Conservation (phyloP, 2,797 vertebrate species). For the Epinephelus coioides region DNA sequence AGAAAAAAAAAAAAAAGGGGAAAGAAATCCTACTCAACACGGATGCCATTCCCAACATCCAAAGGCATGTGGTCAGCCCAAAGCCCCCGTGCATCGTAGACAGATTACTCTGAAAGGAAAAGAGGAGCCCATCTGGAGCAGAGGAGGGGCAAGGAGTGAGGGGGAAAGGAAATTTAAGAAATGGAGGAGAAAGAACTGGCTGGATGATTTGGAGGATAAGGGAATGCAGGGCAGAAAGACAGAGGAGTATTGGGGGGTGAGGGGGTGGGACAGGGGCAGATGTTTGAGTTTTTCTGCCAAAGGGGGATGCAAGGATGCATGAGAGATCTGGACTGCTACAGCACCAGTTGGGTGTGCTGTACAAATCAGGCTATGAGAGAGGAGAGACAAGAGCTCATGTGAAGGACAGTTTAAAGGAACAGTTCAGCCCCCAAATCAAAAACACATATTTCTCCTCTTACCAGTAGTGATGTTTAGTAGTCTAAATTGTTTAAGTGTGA, state of each 20-base stretch:
- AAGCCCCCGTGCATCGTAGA: conserved; percentile 61
- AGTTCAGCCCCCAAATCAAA: too few species aligned
- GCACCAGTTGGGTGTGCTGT: conserved; percentile 13
- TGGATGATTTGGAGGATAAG: conserved; percentile 48
- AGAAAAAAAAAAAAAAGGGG: conserved; percentile 19
- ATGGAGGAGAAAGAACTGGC: conserved; percentile 59
- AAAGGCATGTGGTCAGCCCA: conserved; percentile 69
- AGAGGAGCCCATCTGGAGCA: conserved; percentile 68
- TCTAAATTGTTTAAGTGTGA: too few species aligned
- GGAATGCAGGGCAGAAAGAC: conserved; percentile 36
- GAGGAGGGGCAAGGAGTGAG: conserved; percentile 35
- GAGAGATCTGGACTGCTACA: conserved; percentile 20
- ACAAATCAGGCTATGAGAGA: conserved; percentile 39
- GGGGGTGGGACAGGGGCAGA: conserved; percentile 27
- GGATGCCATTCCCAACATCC: conserved; percentile 61
- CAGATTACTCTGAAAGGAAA: conserved; percentile 54
- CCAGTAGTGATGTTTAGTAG: too few species aligned
- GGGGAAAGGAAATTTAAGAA: conserved; percentile 49
- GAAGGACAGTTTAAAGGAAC: conserved; percentile 6
- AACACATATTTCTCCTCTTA: too few species aligned
- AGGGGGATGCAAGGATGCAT: conserved; percentile 38
- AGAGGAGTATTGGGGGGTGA: conserved; percentile 1
- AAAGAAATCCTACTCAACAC: conserved; percentile 41
- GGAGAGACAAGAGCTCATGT: conserved; percentile 3
- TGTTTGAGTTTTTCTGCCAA: conserved; percentile 59